phyloP scores from a whole-genome alignment of 2,888 invertebrate species.

The Caenorhabditis macrosperma region DNA sequence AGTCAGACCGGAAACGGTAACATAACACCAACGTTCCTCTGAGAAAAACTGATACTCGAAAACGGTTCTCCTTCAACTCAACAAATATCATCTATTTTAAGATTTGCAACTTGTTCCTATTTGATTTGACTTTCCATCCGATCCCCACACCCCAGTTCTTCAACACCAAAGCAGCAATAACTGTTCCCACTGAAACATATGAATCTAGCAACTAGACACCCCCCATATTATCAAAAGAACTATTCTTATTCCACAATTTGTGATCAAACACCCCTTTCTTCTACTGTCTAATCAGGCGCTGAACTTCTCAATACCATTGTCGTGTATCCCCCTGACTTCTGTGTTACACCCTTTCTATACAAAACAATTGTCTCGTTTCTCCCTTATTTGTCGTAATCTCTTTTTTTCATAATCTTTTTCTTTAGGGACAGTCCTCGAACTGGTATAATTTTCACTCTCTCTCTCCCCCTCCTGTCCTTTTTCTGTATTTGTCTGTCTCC shows the following conservation, averaged over 20 bases:
- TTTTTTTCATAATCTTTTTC: conserved; percentile 3
- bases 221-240: not conserved
- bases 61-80: conserved; percentile 14
- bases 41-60: conserved; percentile 41
- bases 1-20: conserved; percentile 20
- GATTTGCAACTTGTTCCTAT: conserved; percentile 1
- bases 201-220: not conserved
- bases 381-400: not conserved
- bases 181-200: not conserved
- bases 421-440: conserved; percentile 9
- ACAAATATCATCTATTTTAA: conserved; percentile 17
- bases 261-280: conserved; percentile 12
- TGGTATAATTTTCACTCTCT: conserved; percentile 7
- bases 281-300: not conserved
- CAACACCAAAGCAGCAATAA: conserved; percentile 10
- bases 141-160: conserved; percentile 1
- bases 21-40: conserved; percentile 1
- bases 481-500: conserved; percentile 17
- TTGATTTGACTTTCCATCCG: too few species aligned
- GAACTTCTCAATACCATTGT: conserved; percentile 16
- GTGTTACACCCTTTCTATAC: conserved; percentile 9
- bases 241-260: conserved; percentile 12
- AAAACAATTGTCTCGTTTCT: too few species aligned
- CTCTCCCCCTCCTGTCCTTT: not conserved
- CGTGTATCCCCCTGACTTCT: conserved; percentile 28